A percentile compares a stretch with the other conserved stretches of the same genome.
Conservation (phyloP, 2,888 invertebrate genomes). For the Chouioia cunea region DNA sequence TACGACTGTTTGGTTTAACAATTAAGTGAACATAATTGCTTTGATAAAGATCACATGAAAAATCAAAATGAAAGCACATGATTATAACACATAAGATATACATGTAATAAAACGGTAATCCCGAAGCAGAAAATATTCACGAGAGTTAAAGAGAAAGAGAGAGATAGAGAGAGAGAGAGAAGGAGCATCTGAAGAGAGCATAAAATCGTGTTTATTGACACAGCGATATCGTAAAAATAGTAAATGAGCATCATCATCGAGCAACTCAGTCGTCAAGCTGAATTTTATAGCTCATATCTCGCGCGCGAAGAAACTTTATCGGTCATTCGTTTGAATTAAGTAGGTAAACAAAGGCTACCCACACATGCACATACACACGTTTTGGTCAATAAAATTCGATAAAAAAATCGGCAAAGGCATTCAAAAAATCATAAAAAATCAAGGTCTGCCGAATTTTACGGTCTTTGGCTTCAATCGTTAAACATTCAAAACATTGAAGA, state of each 20-base stretch:
- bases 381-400: slow-evolving; percentile 6
- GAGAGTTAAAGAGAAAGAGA: no score
- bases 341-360: slow-evolving; percentile 45
- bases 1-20: no score
- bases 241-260: slow-evolving; percentile 32
- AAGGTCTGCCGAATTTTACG: slow-evolving; percentile 1
- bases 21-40: no score
- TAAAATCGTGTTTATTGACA: slow-evolving; percentile 33
- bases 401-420: slow-evolving; percentile 6
- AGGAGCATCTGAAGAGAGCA: not conserved
- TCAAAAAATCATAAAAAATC: slow-evolving; percentile 45
- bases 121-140: no score
- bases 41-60: no score
- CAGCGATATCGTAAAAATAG: slow-evolving; percentile 31
- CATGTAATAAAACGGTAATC: no score
- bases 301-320: slow-evolving; percentile 30
- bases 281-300: slow-evolving; percentile 41
- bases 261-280: slow-evolving; percentile 12
- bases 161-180: no score
- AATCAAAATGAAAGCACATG: no score
- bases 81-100: no score
- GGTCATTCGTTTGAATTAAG: slow-evolving; percentile 37
- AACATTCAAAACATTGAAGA: slow-evolving; percentile 47
- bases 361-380: no score
- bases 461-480: slow-evolving; percentile 29